A percentile compares a stretch with the other conserved stretches of the same genome.
Conservation (phyloP, 1,140 invertebrate species). For the Ceratina japonica region DNA sequence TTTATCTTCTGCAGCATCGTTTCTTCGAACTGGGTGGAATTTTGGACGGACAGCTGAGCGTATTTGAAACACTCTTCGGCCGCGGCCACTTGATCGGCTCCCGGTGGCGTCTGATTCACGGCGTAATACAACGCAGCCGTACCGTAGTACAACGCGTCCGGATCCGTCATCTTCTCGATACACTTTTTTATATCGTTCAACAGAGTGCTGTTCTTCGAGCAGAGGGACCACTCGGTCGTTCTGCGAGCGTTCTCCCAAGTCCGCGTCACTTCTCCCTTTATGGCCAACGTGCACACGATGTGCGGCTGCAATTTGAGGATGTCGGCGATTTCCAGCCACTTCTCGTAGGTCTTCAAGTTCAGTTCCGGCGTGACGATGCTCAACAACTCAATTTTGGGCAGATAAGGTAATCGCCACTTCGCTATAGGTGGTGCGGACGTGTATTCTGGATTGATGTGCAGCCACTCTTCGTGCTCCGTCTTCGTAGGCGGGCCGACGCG, state of each 20-base stretch:
- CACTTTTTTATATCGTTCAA: constrained; percentile 74
- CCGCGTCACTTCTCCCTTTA: constrained; percentile 69
- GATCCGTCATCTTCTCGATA: constrained; percentile 69
- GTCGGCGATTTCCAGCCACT: constrained; percentile 75
- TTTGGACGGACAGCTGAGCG: constrained; percentile 54
- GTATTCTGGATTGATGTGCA: constrained; percentile 65
- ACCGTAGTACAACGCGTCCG: constrained; percentile 67
- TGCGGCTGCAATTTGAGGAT: constrained; percentile 71
- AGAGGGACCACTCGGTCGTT: constrained; percentile 64
- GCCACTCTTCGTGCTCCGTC: constrained; percentile 73
- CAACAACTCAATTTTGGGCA: constrained; percentile 67
- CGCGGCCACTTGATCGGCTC: constrained; percentile 76
- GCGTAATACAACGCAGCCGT: constrained; percentile 75
- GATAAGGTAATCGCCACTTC: constrained; percentile 75
- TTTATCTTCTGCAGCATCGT: constrained; percentile 69
- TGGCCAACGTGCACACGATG: constrained; percentile 74
- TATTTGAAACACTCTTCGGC: constrained; percentile 73
- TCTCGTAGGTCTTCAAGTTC: constrained; percentile 75
- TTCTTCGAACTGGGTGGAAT: constrained; percentile 46
- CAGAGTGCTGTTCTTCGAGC: constrained; percentile 65
- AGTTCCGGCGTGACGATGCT: constrained; percentile 74
- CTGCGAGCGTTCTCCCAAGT: constrained; percentile 52
- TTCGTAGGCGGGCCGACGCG: constrained; percentile 67
- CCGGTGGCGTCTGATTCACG: constrained; percentile 75
- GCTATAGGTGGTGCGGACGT: constrained; percentile 72